phyloP scores from a whole-genome alignment of 2,797 vertebrate species.

The Gadopsis bispinosus region DNA sequence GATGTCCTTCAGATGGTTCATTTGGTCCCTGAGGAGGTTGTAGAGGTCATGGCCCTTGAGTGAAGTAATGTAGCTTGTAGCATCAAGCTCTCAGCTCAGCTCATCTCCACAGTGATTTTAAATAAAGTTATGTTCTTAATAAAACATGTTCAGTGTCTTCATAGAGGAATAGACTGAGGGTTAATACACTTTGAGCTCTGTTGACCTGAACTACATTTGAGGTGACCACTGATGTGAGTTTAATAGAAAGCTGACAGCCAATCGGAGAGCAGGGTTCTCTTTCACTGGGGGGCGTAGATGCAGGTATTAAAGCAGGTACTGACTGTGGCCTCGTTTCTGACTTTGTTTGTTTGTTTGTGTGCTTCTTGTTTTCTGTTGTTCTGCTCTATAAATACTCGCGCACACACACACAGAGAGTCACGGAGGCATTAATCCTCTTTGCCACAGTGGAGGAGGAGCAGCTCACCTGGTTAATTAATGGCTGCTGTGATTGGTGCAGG shows the following conservation, averaged over 20 bases:
- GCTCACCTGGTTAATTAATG: constrained; percentile 22
- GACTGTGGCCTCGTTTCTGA: constrained; percentile 16
- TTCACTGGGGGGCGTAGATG: neutral
- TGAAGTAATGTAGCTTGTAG: too few relatives aligned
- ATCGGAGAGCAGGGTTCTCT: constrained; percentile 24
- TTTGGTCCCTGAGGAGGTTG: neutral
- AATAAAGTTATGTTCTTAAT: neutral
- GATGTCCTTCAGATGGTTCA: neutral
- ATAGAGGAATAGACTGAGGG: neutral
- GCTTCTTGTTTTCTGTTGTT: constrained; percentile 21
- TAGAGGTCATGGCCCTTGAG: neutral
- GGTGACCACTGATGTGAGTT: neutral
- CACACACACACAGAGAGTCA: neutral
- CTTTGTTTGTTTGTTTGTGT: constrained; percentile 21
- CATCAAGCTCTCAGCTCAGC: neutral
- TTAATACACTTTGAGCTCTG: neutral
- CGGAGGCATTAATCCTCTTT: constrained; percentile 23
- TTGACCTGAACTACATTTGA: neutral
- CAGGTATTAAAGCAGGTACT: neutral
- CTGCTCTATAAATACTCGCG: constrained; percentile 26
- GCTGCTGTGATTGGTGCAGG: constrained; percentile 6
- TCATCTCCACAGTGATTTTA: neutral
- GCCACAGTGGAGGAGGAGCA: constrained; percentile 2
- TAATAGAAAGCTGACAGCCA: constrained; percentile 2
- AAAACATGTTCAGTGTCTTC: neutral